phyloP scores from a whole-genome alignment of 2,797 vertebrate species.

The Limosa lapponica region DNA sequence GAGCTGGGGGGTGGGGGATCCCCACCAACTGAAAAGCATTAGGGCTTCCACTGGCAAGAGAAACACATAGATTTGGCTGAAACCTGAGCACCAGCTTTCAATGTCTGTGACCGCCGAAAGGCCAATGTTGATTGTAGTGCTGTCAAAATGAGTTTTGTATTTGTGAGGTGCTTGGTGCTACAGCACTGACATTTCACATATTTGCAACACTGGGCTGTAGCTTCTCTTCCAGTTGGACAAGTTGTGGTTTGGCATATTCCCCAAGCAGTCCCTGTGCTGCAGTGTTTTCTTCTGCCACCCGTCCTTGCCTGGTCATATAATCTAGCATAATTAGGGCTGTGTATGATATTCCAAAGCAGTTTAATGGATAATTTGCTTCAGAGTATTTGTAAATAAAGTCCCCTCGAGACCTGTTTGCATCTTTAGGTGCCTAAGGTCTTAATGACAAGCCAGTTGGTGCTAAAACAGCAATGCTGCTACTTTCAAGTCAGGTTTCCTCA shows the following conservation, averaged over 20 bases:
- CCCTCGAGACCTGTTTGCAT: background rate
- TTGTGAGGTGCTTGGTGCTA: background rate
- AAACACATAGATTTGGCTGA: background rate
- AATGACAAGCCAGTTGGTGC: background rate
- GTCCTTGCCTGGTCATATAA: background rate
- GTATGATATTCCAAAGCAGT: background rate
- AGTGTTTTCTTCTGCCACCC: background rate
- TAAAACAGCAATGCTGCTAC: background rate
- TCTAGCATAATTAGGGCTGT: background rate
- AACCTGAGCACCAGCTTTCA: background rate
- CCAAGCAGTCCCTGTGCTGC: background rate
- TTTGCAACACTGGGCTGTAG: background rate
- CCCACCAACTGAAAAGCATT: background rate
- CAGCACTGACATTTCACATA: background rate
- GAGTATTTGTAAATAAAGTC: background rate
- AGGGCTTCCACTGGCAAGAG: background rate
- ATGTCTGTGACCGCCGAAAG: background rate
- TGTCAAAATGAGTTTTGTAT: background rate
- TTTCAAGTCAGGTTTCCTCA: background rate
- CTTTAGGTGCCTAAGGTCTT: background rate
- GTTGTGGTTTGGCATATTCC: background rate
- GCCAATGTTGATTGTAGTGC: background rate
- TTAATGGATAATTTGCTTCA: background rate
- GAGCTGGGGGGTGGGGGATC: background rate
- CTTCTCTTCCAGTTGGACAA: background rate